Evolutionary conservation across 2,888 invertebrate species (phyloP), one percentile per base, ranked within the genome.

Genomic region (Melieria picta): DNA sequence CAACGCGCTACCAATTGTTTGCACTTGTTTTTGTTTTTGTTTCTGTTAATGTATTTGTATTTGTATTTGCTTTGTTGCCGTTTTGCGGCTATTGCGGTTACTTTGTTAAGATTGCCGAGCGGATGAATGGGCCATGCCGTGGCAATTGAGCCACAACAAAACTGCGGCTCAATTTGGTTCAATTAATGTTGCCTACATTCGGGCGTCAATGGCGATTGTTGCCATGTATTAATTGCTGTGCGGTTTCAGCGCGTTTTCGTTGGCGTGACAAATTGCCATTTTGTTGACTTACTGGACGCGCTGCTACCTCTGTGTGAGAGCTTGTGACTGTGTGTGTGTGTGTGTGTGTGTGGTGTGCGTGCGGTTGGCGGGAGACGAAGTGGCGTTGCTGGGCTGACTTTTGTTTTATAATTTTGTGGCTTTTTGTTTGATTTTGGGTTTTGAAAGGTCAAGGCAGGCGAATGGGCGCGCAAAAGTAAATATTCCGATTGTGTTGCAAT

Each of bases 231-330:
- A 11, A 60, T 50, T 60, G 45, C 50, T 56, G 66, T 58, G 48
- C 43, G 58, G 57, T 42, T 58, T 30, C 46, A 47, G 30, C 30
- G 58, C 7, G 11, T 5, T 58, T 66, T 55, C 48, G 30, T 57
- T 66, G 65, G 30, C 66, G 60, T 67, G 66, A 67, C 66, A 60
- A 67, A 67, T 67, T 50, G 50, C 48, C 42, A 43, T 60, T 67
- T 13, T 60, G 66, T 65, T 65, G 46, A 65, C 47, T 52, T 16
- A 48, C 48, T 57, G 42, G 58, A 48, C 43, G 30, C 30, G 30
- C 30, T 30, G 30, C 30, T 3, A 30, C 30, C 3, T 16, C 42
- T 43, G 30, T 58, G 58, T 45, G 43, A 30, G 30, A 42, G 2
- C n/a, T 13, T 45, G 6, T 30, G 60, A 45, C 10, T 45, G 43